Evolutionary conservation across 2,888 invertebrate genomes (phyloP), one percentile per base, ranked within the genome.

Genomic region (Frankliniella fusca): DNA sequence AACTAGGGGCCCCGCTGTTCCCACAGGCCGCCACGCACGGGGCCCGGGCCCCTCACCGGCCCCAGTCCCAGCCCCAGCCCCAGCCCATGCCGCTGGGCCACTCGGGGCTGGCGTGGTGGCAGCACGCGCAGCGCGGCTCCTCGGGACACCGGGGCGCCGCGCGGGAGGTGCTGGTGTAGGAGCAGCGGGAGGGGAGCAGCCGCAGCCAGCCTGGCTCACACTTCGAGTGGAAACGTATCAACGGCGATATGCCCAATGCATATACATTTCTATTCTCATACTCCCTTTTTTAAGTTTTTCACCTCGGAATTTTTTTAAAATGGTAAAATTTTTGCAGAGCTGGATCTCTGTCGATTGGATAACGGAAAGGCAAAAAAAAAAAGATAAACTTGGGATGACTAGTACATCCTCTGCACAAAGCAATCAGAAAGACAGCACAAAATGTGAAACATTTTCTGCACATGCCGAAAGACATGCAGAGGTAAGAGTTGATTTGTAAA

Each of bases 1-100:
- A 76, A 76, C 70, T 76, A 76, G 70, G 11, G 70, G 70, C 70
- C 70, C 70, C 70, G 70, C 70, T 76, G 70, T 76, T 76, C 70
- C 70, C 70, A 76, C 70, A 27, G 11, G 23, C 70, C 23, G 70
- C 70, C 70, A 9, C 70, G 70, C n/a, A 70, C 70, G 9, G 20
- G 54, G 54, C 38, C 38, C 38, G 20, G 54, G 54, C 38, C 38
- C 38, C 38, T 38, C 38, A 38, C 20, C 70, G 70, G 27, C 70
- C 70, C 27, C 70, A 23, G 12, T 27, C 23, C 23, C n/a, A 23
- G 70, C n/a, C 70, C 9, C 70, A 20, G 70, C 23, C 70, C 23
- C 70, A 76, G 70, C 70, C 70, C 27, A 9, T 76, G 70, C 70
- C 70, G 70, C 70, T 76, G 70, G 70, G 70, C 12, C 70, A 76